Evolutionary conservation across 2,888 invertebrate genomes (phyloP), one percentile per base, ranked within the genome.

Genomic region (Athrips mouffetella): DNA sequence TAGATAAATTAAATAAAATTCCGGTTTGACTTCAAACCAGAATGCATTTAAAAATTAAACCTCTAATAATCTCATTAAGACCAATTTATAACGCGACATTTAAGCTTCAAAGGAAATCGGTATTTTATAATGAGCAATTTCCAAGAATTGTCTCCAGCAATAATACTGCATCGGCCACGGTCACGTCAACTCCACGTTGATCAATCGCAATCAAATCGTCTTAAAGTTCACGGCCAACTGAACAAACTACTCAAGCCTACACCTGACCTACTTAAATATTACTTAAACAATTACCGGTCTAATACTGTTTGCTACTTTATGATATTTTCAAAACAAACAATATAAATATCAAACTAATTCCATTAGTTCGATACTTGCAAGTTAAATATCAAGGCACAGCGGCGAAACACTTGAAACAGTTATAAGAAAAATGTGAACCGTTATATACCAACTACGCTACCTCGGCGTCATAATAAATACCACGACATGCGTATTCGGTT

Each of bases 241-340:
- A 15, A 11, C 47, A 13, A 29, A 29, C 39, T 13, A n/a, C n/a
- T n/a, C n/a, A n/a, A 33, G 16, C 11, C 16, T 27, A 47, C 59
- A 64, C 67, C 65, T 67, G 66, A 58, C 64, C 54, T 54, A 50
- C 47, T 63, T 50, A 63, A 69, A 67, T 59, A 64, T 63, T 62
- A 52, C 64, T 53, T n/a, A 59, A 59, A 54, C 57, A 63, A 67
- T 65, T 62, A 52, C 50, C 50, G 45, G 23, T 39, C 30, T 49
- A 49, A 57, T 56, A 54, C 52, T 55, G 25, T 48, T 48, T 39
- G 39, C 31, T 41, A 25, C 8, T 40, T 11, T 29, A 44, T 31
- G 31, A 21, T 11, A 13, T 11, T 20, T 21, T 13, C 20, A 31
- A 7, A 2, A 10, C 16, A 44, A 13, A 11, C 18, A 46, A 35